phyloP scores from a whole-genome alignment of 2,888 invertebrate genomes.

The Pollenia amentaria region DNA sequence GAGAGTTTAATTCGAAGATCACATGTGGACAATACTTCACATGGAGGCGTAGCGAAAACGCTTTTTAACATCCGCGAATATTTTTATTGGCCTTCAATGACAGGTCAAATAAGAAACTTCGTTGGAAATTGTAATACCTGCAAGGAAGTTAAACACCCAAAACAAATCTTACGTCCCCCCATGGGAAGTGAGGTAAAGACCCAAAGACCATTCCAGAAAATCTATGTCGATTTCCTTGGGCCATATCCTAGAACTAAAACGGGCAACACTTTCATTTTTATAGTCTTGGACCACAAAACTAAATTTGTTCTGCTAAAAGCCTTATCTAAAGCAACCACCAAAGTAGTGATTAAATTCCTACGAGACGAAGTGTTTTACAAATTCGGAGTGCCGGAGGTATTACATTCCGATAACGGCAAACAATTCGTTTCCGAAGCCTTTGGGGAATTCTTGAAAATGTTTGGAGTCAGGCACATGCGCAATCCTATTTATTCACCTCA shows the following conservation, averaged over 20 bases:
- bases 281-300: slow-evolving; percentile 5
- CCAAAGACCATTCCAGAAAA: slow-evolving; percentile 18
- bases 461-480: no score
- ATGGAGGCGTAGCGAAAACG: slow-evolving; percentile 16
- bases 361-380: no score
- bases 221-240: slow-evolving; percentile 21
- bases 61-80: slow-evolving; percentile 12
- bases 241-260: slow-evolving; percentile 9
- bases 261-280: slow-evolving; percentile 11
- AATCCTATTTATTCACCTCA: neutral
- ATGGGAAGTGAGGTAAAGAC: slow-evolving; percentile 14
- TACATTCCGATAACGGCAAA: no score
- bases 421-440: no score
- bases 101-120: neutral
- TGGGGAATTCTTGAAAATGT: no score
- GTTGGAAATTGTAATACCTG: neutral
- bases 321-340: neutral
- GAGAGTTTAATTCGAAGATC: neutral
- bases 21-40: neutral
- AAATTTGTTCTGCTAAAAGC: slow-evolving; percentile 28
- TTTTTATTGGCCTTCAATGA: slow-evolving; percentile 1
- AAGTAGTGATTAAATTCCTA: no score
- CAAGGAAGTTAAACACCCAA: slow-evolving; percentile 25
- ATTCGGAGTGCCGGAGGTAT: no score
- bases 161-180: slow-evolving; percentile 16